Evolutionary conservation across 2,797 vertebrate species (phyloP), one percentile per base, ranked within the genome.

Genomic region (Schizopygopsis malacanthus): DNA sequence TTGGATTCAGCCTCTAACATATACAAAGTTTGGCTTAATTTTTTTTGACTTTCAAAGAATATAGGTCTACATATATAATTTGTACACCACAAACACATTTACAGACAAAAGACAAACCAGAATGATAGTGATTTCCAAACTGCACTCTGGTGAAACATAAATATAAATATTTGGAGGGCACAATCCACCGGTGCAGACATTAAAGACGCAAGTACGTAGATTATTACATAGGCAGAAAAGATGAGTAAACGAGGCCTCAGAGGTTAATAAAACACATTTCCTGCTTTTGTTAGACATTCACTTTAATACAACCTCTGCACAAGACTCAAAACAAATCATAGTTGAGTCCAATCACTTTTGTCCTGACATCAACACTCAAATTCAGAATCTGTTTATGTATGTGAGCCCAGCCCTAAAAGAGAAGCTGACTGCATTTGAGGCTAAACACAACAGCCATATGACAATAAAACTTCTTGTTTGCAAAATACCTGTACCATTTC

Each of bases 261-360:
- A 84, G 33, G 80, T 88, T 83, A 88, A 88, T 86, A 45, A 56
- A 85, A 81, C 54, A 83, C n/a, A 41, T 67, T 43, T 81, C 67
- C n/a, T 65, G 52, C 16, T 39, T 83, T 86, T 43, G 78, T 61
- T 73, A 73, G 63, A 59, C 81, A 89, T 85, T 83, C 65, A 88
- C 79, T 88, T 89, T 76, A 90, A 82, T 87, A 45, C 79, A 28
- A 11, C 6, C 77, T 73, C 65, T n/a, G 77, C 71, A 54, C 73
- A 52, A 75, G 67, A 79, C 72, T 69, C 16, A 80, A 87, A 89
- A 72, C 83, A 84, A 87, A 84, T 83, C 61, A 20, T 65, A 45
- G 16, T 71, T 56, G 33, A 81, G 82, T 67, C 70, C 75, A 82
- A 89, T 85, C 20, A 83, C 28, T 87, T 71, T 47, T 72, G 79